Evolutionary conservation across 2,113 vertebrate genomes (phyloP), one percentile per base, ranked within the genome.

Genomic region (Isurus oxyrinchus): DNA sequence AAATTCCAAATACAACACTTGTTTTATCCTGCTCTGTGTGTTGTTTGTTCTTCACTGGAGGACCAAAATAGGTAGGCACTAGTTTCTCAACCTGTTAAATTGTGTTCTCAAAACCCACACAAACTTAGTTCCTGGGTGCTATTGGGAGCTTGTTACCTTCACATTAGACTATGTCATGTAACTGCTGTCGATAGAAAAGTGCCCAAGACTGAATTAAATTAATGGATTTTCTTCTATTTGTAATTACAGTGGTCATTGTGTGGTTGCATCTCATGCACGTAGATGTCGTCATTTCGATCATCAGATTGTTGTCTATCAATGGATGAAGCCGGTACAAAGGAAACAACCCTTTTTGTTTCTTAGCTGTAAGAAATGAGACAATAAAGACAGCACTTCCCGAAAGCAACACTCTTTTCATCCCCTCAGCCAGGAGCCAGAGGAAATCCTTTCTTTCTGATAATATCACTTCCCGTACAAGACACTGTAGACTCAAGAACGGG

Each of bases 381-480:
- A 59, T 25, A 88, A 88, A 88, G 23, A 27, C 5, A 2, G 25
- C 44, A 90, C 55, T 88, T 90, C 53, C 79, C 35, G 5, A 35
- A 90, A 53, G 53, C 86, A 88, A 55, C 25, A 55, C 27, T 35
- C 79, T 44, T 84, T 84, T 44, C 79, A 84, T 84, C 79, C 53
- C 49, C 53, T 57, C 3, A 90, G 53, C 87, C 27, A 13, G 8
- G 2, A 55, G 87, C 27, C 87, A 31, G 31, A 19, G 84, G 44
- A 86, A 86, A 86, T 49, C 44, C 44, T 49, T 23, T 44, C 95
- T 96, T 96, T 69, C 0, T 96, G 96, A 96, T 96, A 96, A 95
- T 97, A 97, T 96, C 97, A 97, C 96, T 97, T 97, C 97, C 97
- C 96, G 96, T 97, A 97, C 97, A 96, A 97, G 96, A 97, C 97